Evolutionary conservation across 2,113 vertebrate genomes (phyloP), one percentile per base, ranked within the genome.

Genomic region (Lates calcarifer): DNA sequence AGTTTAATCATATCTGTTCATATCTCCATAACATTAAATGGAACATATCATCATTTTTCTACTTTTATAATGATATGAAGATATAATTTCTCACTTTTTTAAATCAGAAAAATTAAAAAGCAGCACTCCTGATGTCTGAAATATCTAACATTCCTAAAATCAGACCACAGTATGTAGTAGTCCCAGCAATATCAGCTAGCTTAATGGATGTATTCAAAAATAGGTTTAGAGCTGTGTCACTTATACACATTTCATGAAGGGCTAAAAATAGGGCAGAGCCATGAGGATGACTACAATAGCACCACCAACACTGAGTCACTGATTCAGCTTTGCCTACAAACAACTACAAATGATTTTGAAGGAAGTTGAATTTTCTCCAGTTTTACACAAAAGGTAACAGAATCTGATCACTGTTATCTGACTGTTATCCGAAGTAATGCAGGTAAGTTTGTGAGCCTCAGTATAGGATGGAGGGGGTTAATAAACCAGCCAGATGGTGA

Each of bases 261-360:
- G 3, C 55, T 77, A 61, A 81, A 87, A 87, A 67, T 86, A 74
- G 49, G 78, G 35, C 62, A 14, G n/a, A 56, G 47, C 22, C n/a
- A 61, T 22, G 24, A 43, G 31, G 53, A 12, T 37, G 29, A 28
- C 28, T 20, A 29, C 35, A 80, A 55, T 2, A 61, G 37, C 1
- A 53, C 10, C 26, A 17, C 2, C 43, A 72, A 28, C 43, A 53
- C 22, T 20, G 28, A 80, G 10, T 63, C 35, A 73, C 57, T 8
- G 22, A 39, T 31, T 74, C 64, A 63, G 45, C 77, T 74, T 69
- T 49, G 29, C 29, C 53, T 17, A 22, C 41, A 13, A 45, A 56
- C 47, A 53, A 14, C 62, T 14, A 31, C 22, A 35, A 26, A 71
- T 29, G 24, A 18, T 28, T 76, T 53, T 35, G 8, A 65, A 39